Evolutionary conservation across 1,140 invertebrate genomes (phyloP).

Genomic region (Rhizoglyphus robini): DNA sequence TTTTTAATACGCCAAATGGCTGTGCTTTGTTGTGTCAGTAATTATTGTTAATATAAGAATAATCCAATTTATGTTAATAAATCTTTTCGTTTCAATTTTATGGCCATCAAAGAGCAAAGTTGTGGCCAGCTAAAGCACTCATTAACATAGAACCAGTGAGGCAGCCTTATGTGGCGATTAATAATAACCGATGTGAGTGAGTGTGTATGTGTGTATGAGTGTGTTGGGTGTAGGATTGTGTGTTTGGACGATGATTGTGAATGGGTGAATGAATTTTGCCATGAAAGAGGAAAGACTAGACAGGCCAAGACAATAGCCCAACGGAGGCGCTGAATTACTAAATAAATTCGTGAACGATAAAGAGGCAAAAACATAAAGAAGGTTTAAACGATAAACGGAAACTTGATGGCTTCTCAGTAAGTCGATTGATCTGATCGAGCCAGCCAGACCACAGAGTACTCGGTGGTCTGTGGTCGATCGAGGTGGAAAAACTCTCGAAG

Average conservation of each 20-base stretch:
- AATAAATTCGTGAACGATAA: background rate
- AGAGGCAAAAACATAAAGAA: background rate
- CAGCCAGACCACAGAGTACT: too few relatives aligned
- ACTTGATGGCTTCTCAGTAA: too few relatives aligned
- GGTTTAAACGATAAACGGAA: background rate
- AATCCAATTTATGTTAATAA: slow-evolving; percentile 9
- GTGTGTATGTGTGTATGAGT: too few relatives aligned
- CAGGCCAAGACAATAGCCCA: background rate
- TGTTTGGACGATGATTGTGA: background rate
- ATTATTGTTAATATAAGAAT: slow-evolving; percentile 4
- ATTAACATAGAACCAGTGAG: background rate
- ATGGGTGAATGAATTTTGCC: background rate
- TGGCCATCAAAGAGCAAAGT: background rate
- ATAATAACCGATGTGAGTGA: too few relatives aligned
- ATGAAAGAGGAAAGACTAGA: background rate
- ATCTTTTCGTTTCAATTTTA: slow-evolving; percentile 1
- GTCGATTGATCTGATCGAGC: too few relatives aligned
- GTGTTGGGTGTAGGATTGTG: too few relatives aligned
- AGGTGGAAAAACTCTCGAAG: too few relatives aligned
- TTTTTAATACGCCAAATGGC: background rate
- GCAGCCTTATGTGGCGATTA: too few relatives aligned
- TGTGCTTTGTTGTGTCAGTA: background rate
- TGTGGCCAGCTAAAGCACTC: background rate
- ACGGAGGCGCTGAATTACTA: background rate
- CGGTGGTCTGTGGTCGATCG: too few relatives aligned